phyloP scores from a whole-genome alignment of 2,797 vertebrate species.

The Jordanella pulchra region DNA sequence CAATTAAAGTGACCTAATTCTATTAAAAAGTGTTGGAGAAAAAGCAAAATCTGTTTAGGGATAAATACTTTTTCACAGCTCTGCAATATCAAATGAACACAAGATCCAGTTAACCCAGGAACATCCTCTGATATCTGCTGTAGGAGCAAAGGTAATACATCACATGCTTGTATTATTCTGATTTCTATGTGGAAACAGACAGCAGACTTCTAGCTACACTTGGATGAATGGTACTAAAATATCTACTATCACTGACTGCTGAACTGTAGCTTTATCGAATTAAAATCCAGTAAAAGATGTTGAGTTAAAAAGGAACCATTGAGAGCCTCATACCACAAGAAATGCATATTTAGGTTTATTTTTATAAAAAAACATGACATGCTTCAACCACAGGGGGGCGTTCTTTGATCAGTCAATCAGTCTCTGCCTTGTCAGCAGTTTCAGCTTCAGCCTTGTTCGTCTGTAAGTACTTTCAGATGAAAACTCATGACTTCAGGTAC shows the following conservation, averaged over 20 bases:
- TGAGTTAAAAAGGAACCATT: background rate
- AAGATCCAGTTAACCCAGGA: background rate
- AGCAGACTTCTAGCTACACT: background rate
- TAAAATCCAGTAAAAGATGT: background rate
- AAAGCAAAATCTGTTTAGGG: background rate
- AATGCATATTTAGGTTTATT: background rate
- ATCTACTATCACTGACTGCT: background rate
- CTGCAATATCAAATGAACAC: background rate
- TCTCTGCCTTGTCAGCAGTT: conserved; percentile 26
- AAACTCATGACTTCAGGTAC: background rate
- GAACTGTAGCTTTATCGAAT: background rate
- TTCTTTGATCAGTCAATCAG: conserved; percentile 28
- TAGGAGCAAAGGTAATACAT: background rate
- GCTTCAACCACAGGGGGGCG: conserved; percentile 69
- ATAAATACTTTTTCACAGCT: background rate
- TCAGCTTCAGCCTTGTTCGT: conserved; percentile 13
- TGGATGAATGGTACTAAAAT: background rate
- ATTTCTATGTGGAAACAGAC: background rate
- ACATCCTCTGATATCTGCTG: background rate
- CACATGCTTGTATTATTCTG: background rate
- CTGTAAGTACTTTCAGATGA: background rate
- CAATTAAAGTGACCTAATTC: no score
- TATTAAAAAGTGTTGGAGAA: background rate
- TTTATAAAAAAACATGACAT: background rate
- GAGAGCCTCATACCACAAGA: no score